Evolutionary conservation across 2,797 vertebrate genomes (phyloP).

Genomic region (Acanthurus lineatus): DNA sequence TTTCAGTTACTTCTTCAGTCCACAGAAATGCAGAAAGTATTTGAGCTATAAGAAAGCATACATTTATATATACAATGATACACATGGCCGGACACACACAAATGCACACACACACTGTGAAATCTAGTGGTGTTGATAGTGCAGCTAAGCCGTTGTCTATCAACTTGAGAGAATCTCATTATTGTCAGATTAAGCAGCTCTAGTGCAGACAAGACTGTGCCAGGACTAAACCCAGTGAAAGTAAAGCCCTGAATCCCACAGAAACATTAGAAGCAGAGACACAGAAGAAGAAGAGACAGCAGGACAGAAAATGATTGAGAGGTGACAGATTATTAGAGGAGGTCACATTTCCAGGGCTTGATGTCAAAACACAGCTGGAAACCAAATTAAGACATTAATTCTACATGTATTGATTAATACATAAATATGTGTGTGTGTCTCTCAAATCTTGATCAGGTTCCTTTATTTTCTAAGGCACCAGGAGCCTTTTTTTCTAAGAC

Average conservation of each 20-base stretch:
- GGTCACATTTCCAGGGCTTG: constrained; percentile 8
- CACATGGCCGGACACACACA: constrained; percentile 17
- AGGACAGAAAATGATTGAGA: constrained; percentile 20
- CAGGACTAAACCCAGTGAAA: constrained; percentile 27
- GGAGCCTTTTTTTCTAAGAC: no score
- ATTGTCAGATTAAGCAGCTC: constrained; percentile 62
- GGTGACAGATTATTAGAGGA: not conserved
- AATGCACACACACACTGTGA: constrained; percentile 18
- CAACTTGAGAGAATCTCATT: constrained; percentile 64
- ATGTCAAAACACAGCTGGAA: not conserved
- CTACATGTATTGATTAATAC: not conserved
- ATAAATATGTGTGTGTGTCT: not conserved
- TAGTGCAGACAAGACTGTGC: constrained; percentile 14
- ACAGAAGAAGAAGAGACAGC: constrained; percentile 1
- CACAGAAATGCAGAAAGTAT: not conserved
- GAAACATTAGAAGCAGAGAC: constrained; percentile 32
- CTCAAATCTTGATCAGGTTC: no score
- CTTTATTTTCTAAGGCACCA: no score
- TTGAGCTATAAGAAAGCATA: not conserved
- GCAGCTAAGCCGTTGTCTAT: constrained; percentile 51
- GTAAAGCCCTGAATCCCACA: constrained; percentile 32
- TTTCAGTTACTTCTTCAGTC: not conserved
- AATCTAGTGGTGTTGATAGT: constrained; percentile 38
- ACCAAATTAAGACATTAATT: not conserved
- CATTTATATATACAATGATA: constrained; percentile 7